These are phyloP conservation scores for Sebastolobus alascanus DNA, from an alignment of 2,797 vertebrate genomes.

Conservation along the genomic window DNA sequence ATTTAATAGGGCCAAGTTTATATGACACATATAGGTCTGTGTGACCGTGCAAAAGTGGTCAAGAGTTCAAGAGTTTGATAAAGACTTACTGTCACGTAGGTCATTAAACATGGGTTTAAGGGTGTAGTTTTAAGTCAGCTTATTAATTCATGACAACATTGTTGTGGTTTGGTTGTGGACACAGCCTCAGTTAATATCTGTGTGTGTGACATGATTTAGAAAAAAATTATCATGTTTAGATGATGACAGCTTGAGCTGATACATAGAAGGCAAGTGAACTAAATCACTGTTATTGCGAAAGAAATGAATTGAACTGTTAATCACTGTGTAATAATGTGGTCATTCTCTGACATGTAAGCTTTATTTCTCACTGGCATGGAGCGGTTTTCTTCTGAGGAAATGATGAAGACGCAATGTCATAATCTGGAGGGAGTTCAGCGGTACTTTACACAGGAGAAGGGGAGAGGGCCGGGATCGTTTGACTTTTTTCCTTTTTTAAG, in stretches of 20 bases:
- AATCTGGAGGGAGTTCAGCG: slow-evolving; percentile 38
- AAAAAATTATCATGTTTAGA: not conserved
- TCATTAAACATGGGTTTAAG: slow-evolving; percentile 1
- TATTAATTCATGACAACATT: slow-evolving; percentile 9
- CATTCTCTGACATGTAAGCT: slow-evolving; percentile 3
- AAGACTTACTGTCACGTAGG: slow-evolving; percentile 1
- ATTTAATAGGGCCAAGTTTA: slow-evolving; percentile 21
- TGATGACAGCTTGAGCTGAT: not conserved
- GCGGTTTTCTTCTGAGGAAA: slow-evolving; percentile 23
- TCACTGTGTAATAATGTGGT: slow-evolving; percentile 15
- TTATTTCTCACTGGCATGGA: slow-evolving; percentile 20
- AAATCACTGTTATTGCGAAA: not conserved
- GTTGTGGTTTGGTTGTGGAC: slow-evolving; percentile 8
- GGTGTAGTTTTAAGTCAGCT: not conserved
- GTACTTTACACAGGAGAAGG: slow-evolving; percentile 32
- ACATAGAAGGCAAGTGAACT: not conserved
- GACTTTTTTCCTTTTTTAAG: slow-evolving; percentile 1
- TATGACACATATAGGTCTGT: slow-evolving; percentile 13
- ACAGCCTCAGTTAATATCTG: not conserved
- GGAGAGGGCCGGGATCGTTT: not conserved
- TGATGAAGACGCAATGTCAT: slow-evolving; percentile 34
- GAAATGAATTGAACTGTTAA: not conserved
- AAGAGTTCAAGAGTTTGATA: slow-evolving; percentile 13
- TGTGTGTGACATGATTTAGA: slow-evolving; percentile 1
- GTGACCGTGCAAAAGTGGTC: not conserved